A percentile compares a stretch with the other conserved stretches of the same genome.
phyloP scores from a whole-genome alignment of 1,140 invertebrate genomes.

The Cydia pomonella region DNA sequence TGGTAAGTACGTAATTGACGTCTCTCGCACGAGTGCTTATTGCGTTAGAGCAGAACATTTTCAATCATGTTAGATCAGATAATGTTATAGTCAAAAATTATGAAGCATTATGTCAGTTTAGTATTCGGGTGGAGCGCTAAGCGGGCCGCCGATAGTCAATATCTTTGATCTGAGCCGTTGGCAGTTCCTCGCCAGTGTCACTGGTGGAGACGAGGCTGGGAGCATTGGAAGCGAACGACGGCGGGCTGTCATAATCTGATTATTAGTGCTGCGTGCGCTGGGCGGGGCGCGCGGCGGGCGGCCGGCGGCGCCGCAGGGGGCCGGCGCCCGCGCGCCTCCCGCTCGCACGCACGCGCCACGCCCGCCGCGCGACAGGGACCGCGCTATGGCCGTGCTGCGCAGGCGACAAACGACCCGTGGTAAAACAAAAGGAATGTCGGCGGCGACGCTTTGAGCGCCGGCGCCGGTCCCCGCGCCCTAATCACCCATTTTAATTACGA shows the following conservation, averaged over 20 bases:
- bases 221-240: conserved; percentile 56
- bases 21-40: conserved; percentile 24
- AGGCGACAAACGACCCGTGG: conserved; percentile 80
- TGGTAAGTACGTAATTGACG: conserved; percentile 24
- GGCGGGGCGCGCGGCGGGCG: conserved; percentile 77
- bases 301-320: conserved; percentile 72
- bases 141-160: conserved; percentile 33
- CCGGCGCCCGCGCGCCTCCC: conserved; percentile 71
- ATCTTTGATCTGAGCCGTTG: conserved; percentile 41
- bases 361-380: conserved; percentile 44
- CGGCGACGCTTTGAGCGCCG: conserved; percentile 77
- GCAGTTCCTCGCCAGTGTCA: conserved; percentile 18
- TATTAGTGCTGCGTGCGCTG: conserved; percentile 72
- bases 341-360: conserved; percentile 45
- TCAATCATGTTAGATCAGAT: conserved; percentile 35
- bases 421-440: conserved; percentile 80
- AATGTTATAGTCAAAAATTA: conserved; percentile 40
- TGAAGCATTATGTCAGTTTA: conserved; percentile 45
- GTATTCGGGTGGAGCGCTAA: conserved; percentile 22
- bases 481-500: conserved; percentile 80
- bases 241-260: conserved; percentile 77
- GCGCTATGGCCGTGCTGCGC: conserved; percentile 55
- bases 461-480: conserved; percentile 75
- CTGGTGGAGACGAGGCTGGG: conserved; percentile 41
- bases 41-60: conserved; percentile 17